Base-by-base conservation (phyloP, 1,140 invertebrate genomes). In the Drosophila quadrilineata region DNA sequence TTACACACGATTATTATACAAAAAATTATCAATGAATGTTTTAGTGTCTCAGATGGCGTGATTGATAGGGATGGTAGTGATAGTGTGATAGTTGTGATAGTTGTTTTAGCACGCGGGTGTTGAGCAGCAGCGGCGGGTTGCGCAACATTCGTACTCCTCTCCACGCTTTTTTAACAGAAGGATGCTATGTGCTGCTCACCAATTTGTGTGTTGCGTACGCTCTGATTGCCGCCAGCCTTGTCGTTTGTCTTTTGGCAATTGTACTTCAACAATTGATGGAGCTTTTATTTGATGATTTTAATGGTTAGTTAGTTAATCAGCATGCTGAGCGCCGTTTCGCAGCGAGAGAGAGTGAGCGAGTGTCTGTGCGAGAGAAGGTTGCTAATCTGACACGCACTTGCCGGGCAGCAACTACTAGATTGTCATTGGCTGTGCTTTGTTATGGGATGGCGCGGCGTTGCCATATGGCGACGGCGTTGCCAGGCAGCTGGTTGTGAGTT, bases 81-180 rank as follows among this genome's bases (percentile, higher is more conserved):
- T n/a, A n/a, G n/a, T n/a, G n/a, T n/a, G 75, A 79, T 79, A 50
- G 28, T 70, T 24, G 14, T 43, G 45, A 26, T 40, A 24, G 16
- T n/a, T 60, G 48, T 43, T 54, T 10, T 52, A 54, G 70, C 60
- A 65, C 40, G 66, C 68, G 74, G 50, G 63, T 59, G 40, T n/a
- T n/a, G 53, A 74, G 65, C 65, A 46, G 71, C 49, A 71, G 73
- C 64, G 49, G 59, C 70, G 70, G 74, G 65, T 84, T 84, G 77
- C 77, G 77, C 77, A 84, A 84, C 77, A 74, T 85, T 84, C 70
- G 79, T 56, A n/a, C n/a, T n/a, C n/a, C n/a, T n/a, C n/a, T 74
- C 38, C 56, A 38, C 33, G 16, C 8, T 67, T 54, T n/a, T n/a
- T n/a, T n/a, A n/a, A n/a, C n/a, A 19, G 17, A 41, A 5, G 8